Conservation (phyloP, 2,888 invertebrate genomes). For the Disparrhopalites patrizii region DNA sequence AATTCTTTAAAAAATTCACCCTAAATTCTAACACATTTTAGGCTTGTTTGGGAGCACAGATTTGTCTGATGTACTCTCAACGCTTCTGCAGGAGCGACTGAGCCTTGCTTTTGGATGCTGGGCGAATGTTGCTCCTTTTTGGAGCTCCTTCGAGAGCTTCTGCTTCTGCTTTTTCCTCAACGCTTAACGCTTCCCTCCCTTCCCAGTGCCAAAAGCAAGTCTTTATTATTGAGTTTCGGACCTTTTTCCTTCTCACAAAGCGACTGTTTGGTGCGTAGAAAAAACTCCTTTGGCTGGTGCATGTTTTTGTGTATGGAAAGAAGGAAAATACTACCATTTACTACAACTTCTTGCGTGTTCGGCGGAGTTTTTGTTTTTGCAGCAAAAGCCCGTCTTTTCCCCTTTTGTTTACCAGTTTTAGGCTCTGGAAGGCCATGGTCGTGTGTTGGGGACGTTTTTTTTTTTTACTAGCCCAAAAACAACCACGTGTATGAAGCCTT, state of each 20-base stretch:
- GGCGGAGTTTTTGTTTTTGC: too few species aligned
- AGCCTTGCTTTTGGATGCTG: slow-evolving; percentile 10
- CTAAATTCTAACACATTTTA: too few species aligned
- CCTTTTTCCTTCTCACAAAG: too few species aligned
- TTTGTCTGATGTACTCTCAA: slow-evolving; percentile 27
- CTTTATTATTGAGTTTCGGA: neutral
- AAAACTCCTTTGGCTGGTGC: neutral
- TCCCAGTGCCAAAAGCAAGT: too few species aligned
- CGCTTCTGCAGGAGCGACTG: slow-evolving; percentile 30
- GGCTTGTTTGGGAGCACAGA: neutral
- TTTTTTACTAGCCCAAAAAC: too few species aligned
- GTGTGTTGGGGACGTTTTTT: neutral
- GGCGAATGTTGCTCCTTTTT: slow-evolving; percentile 1
- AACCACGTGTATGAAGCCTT: too few species aligned
- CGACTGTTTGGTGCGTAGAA: neutral
- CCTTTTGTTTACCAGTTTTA: too few species aligned
- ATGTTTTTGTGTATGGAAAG: neutral
- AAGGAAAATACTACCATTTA: neutral
- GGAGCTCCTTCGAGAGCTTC: too few species aligned
- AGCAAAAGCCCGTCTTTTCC: neutral
- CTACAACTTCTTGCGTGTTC: neutral
- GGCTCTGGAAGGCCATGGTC: slow-evolving; percentile 2
- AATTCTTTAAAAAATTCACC: too few species aligned
- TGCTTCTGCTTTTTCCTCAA: neutral
- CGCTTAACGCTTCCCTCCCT: too few species aligned